Evolutionary conservation across 37 sponge, comb jelly and placozoan genomes (phyloP).

Genomic region (Ianthella basta): DNA sequence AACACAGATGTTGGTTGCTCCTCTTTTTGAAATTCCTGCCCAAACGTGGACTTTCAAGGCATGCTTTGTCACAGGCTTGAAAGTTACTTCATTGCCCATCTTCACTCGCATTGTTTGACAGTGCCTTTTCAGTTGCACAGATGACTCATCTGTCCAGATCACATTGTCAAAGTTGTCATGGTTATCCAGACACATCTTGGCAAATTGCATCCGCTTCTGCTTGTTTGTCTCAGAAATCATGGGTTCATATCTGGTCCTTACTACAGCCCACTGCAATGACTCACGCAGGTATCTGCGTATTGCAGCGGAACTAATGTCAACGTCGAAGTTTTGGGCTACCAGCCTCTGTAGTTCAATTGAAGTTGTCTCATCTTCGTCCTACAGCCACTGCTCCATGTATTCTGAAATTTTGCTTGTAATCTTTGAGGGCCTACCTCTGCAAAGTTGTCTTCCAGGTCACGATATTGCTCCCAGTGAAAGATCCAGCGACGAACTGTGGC

Average conservation of each 20-base stretch:
- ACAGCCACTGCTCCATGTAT: neutral
- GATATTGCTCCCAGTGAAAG: neutral
- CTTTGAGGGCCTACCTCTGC: neutral
- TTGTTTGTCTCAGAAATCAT: neutral
- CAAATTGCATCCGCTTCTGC: neutral
- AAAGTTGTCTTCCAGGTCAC: conserved; percentile 7
- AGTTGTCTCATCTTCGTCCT: neutral
- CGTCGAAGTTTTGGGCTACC: conserved; percentile 1
- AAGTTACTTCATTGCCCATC: neutral
- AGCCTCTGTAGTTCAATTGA: neutral
- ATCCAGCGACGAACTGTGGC: neutral
- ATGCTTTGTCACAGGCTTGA: conserved; percentile 5
- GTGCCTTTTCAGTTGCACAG: neutral
- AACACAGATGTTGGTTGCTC: neutral
- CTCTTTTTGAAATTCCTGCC: conserved; percentile 4
- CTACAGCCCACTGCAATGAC: neutral
- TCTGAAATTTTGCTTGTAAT: neutral
- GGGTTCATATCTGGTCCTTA: neutral
- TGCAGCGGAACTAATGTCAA: neutral
- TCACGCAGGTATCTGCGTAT: neutral
- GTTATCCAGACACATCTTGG: neutral
- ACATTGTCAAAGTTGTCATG: neutral
- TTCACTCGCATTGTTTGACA: conserved; percentile 4
- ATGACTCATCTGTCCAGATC: conserved; percentile 3
- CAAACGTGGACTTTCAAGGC: neutral